phyloP scores from a whole-genome alignment of 2,888 invertebrate species.

The Strigamia transsilvanica region DNA sequence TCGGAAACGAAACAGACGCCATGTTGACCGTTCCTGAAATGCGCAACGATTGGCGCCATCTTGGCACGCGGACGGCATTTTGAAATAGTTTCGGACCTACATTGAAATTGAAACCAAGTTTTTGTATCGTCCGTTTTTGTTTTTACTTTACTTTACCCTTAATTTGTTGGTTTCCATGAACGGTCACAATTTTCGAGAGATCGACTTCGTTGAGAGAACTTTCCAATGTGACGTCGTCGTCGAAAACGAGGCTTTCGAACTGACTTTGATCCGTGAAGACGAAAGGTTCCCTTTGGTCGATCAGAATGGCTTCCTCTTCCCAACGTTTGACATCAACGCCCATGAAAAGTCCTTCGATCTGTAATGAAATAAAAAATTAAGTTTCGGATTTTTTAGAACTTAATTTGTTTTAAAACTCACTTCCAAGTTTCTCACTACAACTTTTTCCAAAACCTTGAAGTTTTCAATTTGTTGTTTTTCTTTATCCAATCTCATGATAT shows the following conservation, averaged over 20 bases:
- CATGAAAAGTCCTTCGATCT: slow-evolving; percentile 4
- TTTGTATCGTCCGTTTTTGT: neutral
- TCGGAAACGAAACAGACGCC: neutral
- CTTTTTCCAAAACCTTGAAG: neutral
- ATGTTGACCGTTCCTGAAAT: neutral
- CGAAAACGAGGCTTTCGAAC: slow-evolving; percentile 1
- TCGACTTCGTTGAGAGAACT: neutral
- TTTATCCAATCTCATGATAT: neutral
- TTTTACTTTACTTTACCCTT: neutral
- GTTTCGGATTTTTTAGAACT: too few species aligned
- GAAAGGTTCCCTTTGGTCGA: neutral
- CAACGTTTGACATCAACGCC: neutral
- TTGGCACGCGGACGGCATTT: neutral
- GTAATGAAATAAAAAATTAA: neutral
- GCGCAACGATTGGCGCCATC: neutral
- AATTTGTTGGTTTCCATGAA: neutral
- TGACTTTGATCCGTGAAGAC: neutral
- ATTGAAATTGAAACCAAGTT: neutral
- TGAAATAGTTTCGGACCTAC: neutral
- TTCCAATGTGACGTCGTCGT: neutral
- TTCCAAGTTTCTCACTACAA: neutral
- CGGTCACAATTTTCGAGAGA: neutral
- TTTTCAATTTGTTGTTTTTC: neutral
- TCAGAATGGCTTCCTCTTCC: neutral
- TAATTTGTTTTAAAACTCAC: neutral